Base-by-base conservation (phyloP, 2,797 vertebrate genomes). In the Florisuga fusca region DNA sequence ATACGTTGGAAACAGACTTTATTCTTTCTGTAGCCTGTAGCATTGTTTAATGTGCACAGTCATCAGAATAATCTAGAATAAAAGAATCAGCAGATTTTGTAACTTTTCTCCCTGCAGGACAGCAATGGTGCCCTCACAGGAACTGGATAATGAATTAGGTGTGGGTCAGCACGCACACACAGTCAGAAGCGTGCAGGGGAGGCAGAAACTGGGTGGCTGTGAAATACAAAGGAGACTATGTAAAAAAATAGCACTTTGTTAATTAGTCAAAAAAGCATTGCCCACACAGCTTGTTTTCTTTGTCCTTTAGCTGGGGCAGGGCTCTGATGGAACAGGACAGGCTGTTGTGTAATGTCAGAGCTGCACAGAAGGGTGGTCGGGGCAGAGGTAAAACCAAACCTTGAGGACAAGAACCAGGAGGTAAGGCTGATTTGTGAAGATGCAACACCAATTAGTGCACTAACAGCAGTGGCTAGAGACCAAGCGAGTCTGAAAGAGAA, bases 381-480 rank as follows among this genome's bases (percentile, higher is more conserved):
- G 51, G n/a, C 13, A 66, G 25, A 7, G 46, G 19, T 46, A 14
- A 34, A 69, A 45, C 36, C 71, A 57, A 64, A 18, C 19, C 23
- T 6, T 22, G 27, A 71, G 41, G 64, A 59, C 29, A 67, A 50
- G 67, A 53, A 54, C 41, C 50, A 19, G 46, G 55, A 77, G 29
- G 53, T 31, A 41, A 17, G 29, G 46, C 57, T 59, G 88, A 6
- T 34, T 38, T 12, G n/a, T 17, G 72, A 54, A 54, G 36, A 25
- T 1, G 0, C 12, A 14, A 15, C 20, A 8, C 33, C n/a, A 27
- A 11, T 68, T 9, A 53, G 23, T 5, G 15, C 38, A 33, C 4
- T 2, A 1, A 51, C 48, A 27, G 51, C 2, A 0, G 43, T 12
- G 41, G 45, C 4, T 22, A 53, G 50, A 67, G 36, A 59, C 45